Evolutionary conservation across 2,888 invertebrate species (phyloP), one percentile per base, ranked within the genome.

Genomic region (Phortica magna): DNA sequence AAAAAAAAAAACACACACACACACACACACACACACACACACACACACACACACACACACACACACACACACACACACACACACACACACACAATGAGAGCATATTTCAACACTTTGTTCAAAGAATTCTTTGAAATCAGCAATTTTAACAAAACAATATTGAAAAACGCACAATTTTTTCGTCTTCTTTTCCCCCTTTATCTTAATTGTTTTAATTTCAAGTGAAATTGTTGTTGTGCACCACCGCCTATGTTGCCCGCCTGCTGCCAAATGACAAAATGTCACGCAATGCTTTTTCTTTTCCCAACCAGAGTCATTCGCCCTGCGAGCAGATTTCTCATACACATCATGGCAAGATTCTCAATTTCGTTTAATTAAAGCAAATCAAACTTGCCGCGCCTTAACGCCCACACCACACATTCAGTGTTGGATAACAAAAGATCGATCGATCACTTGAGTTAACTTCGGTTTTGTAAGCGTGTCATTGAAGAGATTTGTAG

Each of bases 281-380:
- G 79, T 80, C 80, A 80, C 80, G 80, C 80, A 77, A 80, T 41
- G 70, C 55, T 6, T 31, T 71, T 4, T 41, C 12, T 55, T 17
- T 14, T 17, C 55, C 17, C 12, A 67, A 31, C 68, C 59, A 59
- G 17, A 73, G 43, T 59, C 9, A 70, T 22, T 68, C 42, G n/a
- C 61, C 73, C 61, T 42, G 42, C 39, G 31, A 9, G 70, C 67
- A 39, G 55, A 48, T 75, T 42, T 82, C 81, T 80, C 77, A 78
- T 39, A 78, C 65, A 75, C 83, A 79, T 82, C 10, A 65, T 53
- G 74, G 53, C 74, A 31, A 65, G 74, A 67, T 67, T 74, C 59
- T 71, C 72, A 87, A 88, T 86, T 86, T 88, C 79, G 73, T 80
- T 84, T 83, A 88, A 88, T 90, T 88, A 82, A 85, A 80, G 78